Evolutionary conservation across 1,140 invertebrate genomes (phyloP).

Genomic region (Teleogryllus occipitalis): DNA sequence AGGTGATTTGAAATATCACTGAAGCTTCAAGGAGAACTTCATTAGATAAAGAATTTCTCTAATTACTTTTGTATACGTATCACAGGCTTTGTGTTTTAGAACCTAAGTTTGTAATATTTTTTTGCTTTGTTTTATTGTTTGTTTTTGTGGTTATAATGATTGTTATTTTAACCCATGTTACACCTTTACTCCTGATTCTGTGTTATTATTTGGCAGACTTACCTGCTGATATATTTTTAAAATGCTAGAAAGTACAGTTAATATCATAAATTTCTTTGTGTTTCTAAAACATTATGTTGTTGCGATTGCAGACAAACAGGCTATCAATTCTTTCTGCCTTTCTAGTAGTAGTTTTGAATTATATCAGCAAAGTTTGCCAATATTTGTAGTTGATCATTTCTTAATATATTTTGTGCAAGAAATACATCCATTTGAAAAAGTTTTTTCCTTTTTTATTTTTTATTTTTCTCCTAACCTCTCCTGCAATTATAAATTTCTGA

Average conservation of each 20-base stretch:
- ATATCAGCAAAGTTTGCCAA: constrained; percentile 31
- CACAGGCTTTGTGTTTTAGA: constrained; percentile 39
- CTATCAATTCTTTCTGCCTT: no score
- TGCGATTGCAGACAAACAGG: background rate
- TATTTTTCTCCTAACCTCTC: constrained; percentile 21
- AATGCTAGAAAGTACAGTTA: constrained; percentile 22
- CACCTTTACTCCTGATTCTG: constrained; percentile 34
- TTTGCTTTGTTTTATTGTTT: constrained; percentile 30
- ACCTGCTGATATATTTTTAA: no score
- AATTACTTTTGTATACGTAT: constrained; percentile 20
- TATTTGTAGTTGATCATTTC: constrained; percentile 30
- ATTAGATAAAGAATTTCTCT: background rate
- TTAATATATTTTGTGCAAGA: constrained; percentile 30
- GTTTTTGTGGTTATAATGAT: constrained; percentile 39
- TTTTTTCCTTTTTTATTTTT: constrained; percentile 29
- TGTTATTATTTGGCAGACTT: constrained; percentile 34
- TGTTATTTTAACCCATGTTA: constrained; percentile 37
- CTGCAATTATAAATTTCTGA: background rate
- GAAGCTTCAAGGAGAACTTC: constrained; percentile 7
- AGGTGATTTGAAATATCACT: background rate
- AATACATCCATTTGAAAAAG: constrained; percentile 39
- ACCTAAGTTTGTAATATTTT: constrained; percentile 32
- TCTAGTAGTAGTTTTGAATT: no score
- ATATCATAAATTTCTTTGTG: background rate
- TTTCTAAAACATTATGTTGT: background rate